Evolutionary conservation across 1,140 invertebrate genomes (phyloP).

Genomic region (Subanguina moxae): DNA sequence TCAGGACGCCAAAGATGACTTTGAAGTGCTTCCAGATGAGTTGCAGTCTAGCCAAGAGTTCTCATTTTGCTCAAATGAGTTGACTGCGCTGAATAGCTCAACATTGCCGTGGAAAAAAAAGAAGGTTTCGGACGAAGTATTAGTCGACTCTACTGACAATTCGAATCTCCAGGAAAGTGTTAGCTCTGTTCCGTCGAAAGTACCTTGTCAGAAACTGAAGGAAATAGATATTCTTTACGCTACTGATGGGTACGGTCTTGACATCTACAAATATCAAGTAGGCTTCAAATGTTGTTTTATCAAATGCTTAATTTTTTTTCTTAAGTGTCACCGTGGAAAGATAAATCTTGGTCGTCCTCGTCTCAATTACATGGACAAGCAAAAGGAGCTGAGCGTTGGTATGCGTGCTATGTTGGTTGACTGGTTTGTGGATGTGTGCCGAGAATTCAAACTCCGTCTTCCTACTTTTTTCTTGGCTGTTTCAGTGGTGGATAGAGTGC

Average conservation of each 20-base stretch:
- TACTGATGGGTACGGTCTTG: neutral
- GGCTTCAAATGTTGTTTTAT: neutral
- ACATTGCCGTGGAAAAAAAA: too few species aligned
- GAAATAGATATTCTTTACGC: neutral
- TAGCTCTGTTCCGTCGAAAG: too few species aligned
- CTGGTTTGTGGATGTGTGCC: conserved; percentile 28
- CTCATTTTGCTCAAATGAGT: too few species aligned
- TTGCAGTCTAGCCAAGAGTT: too few species aligned
- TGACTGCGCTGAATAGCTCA: too few species aligned
- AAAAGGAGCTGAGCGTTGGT: conserved; percentile 15
- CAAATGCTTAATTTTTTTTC: neutral
- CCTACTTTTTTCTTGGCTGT: conserved; percentile 30
- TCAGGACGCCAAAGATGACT: too few species aligned
- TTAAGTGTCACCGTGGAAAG: conserved; percentile 10
- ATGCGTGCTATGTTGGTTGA: conserved; percentile 34
- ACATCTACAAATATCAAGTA: neutral
- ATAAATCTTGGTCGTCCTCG: neutral
- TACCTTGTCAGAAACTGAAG: too few species aligned
- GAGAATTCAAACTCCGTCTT: conserved; percentile 18
- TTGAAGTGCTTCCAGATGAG: too few species aligned
- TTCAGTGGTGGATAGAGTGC: conserved; percentile 20
- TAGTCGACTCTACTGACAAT: too few species aligned
- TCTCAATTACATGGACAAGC: conserved; percentile 32
- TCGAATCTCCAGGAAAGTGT: too few species aligned
- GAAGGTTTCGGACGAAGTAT: too few species aligned